Evolutionary conservation across 2,888 invertebrate genomes (phyloP).

Genomic region (Platycheirus albimanus): DNA sequence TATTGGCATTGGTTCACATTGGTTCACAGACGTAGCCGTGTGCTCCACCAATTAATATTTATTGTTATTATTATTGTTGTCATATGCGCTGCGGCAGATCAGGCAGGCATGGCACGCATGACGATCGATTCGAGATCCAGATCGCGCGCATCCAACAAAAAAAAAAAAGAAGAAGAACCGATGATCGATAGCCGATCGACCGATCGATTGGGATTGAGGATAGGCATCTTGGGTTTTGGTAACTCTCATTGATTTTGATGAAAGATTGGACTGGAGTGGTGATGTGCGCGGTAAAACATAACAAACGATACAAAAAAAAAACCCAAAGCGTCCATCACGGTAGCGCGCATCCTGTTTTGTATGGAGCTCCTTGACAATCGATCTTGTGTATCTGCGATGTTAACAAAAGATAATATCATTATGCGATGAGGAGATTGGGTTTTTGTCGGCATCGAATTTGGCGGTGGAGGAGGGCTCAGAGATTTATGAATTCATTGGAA

Average conservation of each 20-base stretch:
- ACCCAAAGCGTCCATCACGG: constrained; percentile 52
- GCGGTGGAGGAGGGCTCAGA: not conserved
- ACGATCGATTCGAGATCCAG: constrained; percentile 74
- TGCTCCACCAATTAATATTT: constrained; percentile 71
- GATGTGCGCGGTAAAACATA: constrained; percentile 39
- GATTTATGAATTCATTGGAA: constrained; percentile 64
- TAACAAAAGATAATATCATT: constrained; percentile 71
- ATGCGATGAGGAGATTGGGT: constrained; percentile 66
- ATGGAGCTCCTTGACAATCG: constrained; percentile 69
- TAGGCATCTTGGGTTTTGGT: constrained; percentile 59
- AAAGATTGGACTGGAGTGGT: constrained; percentile 43
- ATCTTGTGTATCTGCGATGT: constrained; percentile 66
- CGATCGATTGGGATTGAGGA: constrained; percentile 35
- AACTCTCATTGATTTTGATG: constrained; percentile 52
- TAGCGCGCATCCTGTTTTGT: constrained; percentile 59
- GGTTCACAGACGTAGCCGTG: constrained; percentile 18
- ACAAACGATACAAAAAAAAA: constrained; percentile 1
- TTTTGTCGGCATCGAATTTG: constrained; percentile 62
- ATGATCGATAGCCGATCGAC: constrained; percentile 64
- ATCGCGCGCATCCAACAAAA: constrained; percentile 57
- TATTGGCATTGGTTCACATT: constrained; percentile 15
- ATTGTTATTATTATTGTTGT: constrained; percentile 74
- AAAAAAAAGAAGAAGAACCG: constrained; percentile 51
- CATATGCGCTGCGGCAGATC: constrained; percentile 69
- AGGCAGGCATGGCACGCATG: constrained; percentile 73